Evolutionary conservation across 2,888 invertebrate species (phyloP), one percentile per base, ranked within the genome.

Genomic region (Adela reaumurella): DNA sequence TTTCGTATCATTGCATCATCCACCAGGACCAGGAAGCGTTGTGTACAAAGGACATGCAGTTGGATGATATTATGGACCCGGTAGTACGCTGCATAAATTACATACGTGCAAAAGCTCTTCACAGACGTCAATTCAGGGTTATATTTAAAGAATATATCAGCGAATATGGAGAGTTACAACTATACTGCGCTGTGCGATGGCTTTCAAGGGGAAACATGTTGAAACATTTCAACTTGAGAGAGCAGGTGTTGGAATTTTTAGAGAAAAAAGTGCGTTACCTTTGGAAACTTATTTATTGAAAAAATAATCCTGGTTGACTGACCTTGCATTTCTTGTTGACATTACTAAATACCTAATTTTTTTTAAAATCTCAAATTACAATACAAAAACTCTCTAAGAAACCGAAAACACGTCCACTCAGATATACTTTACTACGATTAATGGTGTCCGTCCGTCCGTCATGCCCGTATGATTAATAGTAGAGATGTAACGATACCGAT

Each of bases 1-100:
- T 53, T 51, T 49, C 51, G 17, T 51, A 53, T 47, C 52, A 50
- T 50, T 24, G 24, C 24, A 50, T 50, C 45, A 50, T 52, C 50
- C 52, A 52, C 42, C 50, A 52, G 43, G n/a, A n/a, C 8, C 5
- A 24, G 4, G 49, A 51, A 51, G 51, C 52, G 43, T 50, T 47
- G 47, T 50, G 47, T 41, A 45, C 50, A 16, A 50, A 50, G 24
- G 49, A 49, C 46, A 49, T 49, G 46, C 17, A 17, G 44, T 44
- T 19, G 18, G 43, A 46, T 35, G 46, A 46, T 45, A 44, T 49
- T 44, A 46, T 46, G 24, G 49, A 46, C 29, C 46, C 46, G 28
- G 46, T 46, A 35, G 29, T 49, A 46, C 46, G 44, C 35, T 49
- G 49, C 46, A 49, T 49, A 42, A 49, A 49, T 49, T 49, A 35